Evolutionary conservation across 2,888 invertebrate genomes (phyloP), one percentile per base, ranked within the genome.

Genomic region (Clivina fossor): DNA sequence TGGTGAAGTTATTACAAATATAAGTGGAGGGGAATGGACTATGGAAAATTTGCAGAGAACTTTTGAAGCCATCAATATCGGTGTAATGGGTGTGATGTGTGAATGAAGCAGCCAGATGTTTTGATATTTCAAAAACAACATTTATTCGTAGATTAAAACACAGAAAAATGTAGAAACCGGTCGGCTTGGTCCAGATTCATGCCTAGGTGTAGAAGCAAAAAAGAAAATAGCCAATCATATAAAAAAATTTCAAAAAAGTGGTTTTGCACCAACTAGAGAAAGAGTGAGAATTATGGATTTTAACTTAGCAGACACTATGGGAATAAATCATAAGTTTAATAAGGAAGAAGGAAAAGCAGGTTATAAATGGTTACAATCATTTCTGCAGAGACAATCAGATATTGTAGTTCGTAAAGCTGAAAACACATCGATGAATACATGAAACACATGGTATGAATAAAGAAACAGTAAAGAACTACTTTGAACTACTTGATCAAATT

Each of bases 281-380:
- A 9, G 9, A 22, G 43, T 43, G 8, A 24, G 24, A 26, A 26
- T 16, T 28, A 15, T 3, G 4, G 41, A 40, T 8, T 49, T 16
- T 56, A 26, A 56, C 9, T 37, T 58, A 18, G 46, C 51, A 35
- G 38, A 53, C 26, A 53, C 51, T 19, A 30, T 58, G 40, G 33
- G 38, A 41, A 18, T 58, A 16, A 40, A 50, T 19, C 56, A 58
- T 32, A 50, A 15, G 30, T 58, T 58, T 22, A 50, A 50, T 26
- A 58, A 35, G 37, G 51, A 58, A 33, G 51, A 51, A 32, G 38
- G 33, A 7, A 37, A 30, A 28, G 56, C 48, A 15, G 38, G 48
- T 8, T 28, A 49, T 30, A 30, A 38, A 37, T 49, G 48, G 48
- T 20, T 56, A n/a, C n/a, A 37, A 9, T 49, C 32, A 11, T 56